A percentile compares a stretch with the other conserved stretches of the same genome.
Conservation (phyloP, 2,797 vertebrate species). For the Acanthis flammea region DNA sequence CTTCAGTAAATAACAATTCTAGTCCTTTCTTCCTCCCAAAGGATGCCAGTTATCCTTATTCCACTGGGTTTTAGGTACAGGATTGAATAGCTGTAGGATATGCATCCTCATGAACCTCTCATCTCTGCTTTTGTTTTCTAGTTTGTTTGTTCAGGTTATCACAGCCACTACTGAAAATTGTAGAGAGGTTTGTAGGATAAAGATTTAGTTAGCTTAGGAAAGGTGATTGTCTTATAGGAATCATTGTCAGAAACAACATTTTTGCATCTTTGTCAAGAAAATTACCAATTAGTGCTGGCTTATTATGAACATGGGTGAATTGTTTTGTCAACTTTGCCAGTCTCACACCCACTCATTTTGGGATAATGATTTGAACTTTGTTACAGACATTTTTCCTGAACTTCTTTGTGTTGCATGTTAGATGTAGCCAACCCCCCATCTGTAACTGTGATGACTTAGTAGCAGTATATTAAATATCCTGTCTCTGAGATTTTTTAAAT, state of each 20-base stretch:
- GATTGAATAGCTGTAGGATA: not conserved
- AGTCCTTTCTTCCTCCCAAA: not conserved
- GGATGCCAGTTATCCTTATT: not conserved
- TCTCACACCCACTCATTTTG: not conserved
- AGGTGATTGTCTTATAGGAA: not conserved
- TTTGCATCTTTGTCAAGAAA: not conserved
- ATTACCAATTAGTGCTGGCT: not conserved
- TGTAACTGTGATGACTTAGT: not conserved
- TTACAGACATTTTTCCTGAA: not conserved
- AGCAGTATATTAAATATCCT: not conserved
- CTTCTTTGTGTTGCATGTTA: not conserved
- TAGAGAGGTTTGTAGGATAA: not conserved
- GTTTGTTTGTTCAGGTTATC: not conserved
- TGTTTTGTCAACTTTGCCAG: not conserved
- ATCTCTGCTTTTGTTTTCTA: not conserved
- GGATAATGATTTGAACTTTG: not conserved
- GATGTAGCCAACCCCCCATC: not conserved
- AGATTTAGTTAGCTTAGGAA: not conserved
- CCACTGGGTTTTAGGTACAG: not conserved
- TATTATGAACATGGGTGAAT: not conserved
- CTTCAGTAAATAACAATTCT: not conserved
- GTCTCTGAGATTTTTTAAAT: not conserved
- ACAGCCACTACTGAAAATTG: not conserved
- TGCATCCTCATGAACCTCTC: not conserved
- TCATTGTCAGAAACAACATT: not conserved